Conservation (phyloP, 2,113 vertebrate species). For the Scomber japonicus region DNA sequence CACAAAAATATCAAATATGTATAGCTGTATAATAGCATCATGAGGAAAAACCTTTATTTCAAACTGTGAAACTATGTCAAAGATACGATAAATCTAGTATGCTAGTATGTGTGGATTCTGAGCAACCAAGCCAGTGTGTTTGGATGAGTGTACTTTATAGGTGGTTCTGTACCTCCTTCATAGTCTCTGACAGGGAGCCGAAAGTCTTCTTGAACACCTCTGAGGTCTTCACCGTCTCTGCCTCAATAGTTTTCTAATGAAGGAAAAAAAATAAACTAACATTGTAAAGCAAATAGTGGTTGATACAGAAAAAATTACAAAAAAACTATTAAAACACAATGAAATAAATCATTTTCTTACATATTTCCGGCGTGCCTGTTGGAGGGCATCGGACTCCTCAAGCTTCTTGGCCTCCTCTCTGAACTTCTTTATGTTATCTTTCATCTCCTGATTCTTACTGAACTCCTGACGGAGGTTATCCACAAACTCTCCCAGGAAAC, state of each 20-base stretch:
- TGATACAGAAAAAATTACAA: not conserved
- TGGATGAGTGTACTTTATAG: not conserved
- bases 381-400: constrained; percentile 94
- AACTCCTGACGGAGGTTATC: constrained; percentile 95
- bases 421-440: constrained; percentile 95
- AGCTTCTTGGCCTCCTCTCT: constrained; percentile 93
- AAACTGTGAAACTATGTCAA: no score
- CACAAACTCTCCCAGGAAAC: constrained; percentile 93
- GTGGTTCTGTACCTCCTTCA: constrained; percentile 89
- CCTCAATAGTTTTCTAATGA: constrained; percentile 93
- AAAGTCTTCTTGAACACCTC: constrained; percentile 94
- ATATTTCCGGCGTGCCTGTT: constrained; percentile 95
- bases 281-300: not conserved
- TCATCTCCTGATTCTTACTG: constrained; percentile 96
- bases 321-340: not conserved
- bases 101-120: not conserved
- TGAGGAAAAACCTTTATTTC: no score
- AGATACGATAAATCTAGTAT: not conserved
- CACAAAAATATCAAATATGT: not conserved
- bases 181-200: constrained; percentile 88
- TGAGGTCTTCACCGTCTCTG: constrained; percentile 93
- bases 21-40: not conserved
- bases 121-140: not conserved
- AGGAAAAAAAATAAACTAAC: not conserved
- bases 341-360: constrained; percentile 78